These are phyloP conservation scores for Hippocampus mohnikei DNA, from an alignment of 2,113 vertebrate genomes.

Conservation along the genomic window DNA sequence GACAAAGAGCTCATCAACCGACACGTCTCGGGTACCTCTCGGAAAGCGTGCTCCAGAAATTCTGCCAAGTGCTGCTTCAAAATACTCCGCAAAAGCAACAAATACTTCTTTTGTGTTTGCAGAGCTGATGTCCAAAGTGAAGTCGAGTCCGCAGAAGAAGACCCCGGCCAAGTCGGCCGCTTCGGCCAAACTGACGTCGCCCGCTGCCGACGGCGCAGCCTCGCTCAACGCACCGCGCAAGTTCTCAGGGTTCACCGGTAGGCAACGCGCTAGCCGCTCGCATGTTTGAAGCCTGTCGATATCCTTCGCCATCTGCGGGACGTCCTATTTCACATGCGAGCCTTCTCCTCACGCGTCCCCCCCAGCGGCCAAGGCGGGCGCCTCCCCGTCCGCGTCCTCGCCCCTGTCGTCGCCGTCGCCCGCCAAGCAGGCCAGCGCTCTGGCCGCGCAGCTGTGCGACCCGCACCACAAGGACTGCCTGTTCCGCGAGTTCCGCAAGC, in stretches of 20 bases:
- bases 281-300: too few species aligned
- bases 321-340: too few species aligned
- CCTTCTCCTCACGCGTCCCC: neutral
- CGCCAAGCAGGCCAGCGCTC: conserved; percentile 62
- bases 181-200: conserved; percentile 71
- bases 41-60: too few species aligned
- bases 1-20: conserved; percentile 89
- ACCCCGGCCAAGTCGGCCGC: conserved; percentile 83
- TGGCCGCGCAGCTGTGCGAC: conserved; percentile 80
- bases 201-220: conserved; percentile 51
- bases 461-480: conserved; percentile 90
- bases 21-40: conserved; percentile 78
- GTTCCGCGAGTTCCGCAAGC: conserved; percentile 89
- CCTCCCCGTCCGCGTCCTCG: conserved; percentile 54
- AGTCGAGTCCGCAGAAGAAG: conserved; percentile 86
- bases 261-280: neutral
- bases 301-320: too few species aligned
- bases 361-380: conserved; percentile 71
- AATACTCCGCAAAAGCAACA: too few species aligned
- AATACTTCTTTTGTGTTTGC: conserved; percentile 1
- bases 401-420: conserved; percentile 31
- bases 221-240: conserved; percentile 83
- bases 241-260: conserved; percentile 94
- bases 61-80: too few species aligned
- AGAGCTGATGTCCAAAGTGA: conserved; percentile 85